Evolutionary conservation across 2,888 invertebrate species (phyloP).

Genomic region (Buathra laborator): DNA sequence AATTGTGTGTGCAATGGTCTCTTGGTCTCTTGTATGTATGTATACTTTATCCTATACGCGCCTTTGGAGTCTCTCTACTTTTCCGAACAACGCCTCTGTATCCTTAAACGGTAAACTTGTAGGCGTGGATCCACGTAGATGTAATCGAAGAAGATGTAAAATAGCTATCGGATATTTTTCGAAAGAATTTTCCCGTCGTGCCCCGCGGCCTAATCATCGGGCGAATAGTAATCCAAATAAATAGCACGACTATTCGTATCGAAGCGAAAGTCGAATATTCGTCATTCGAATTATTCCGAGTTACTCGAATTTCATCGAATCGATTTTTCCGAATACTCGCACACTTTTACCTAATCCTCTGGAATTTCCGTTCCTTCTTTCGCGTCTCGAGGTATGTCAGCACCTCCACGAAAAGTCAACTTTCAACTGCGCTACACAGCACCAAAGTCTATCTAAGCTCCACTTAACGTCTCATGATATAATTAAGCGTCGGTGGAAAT

Average conservation of each 20-base stretch:
- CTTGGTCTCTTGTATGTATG: conserved; percentile 24
- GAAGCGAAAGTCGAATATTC: too few species aligned
- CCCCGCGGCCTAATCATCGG: neutral
- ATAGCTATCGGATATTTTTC: conserved; percentile 7
- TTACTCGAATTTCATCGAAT: too few species aligned
- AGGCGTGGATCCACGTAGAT: conserved; percentile 36
- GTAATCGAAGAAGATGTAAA: conserved; percentile 59
- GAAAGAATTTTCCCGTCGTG: conserved; percentile 58
- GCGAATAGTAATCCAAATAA: too few species aligned
- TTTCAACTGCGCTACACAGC: conserved; percentile 15
- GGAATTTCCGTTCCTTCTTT: too few species aligned
- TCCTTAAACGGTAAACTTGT: neutral
- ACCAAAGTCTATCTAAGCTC: conserved; percentile 11
- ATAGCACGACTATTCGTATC: neutral
- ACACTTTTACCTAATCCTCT: too few species aligned
- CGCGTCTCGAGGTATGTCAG: neutral
- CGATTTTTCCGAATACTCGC: too few species aligned
- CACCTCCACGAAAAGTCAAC: conserved; percentile 58
- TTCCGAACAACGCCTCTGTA: too few species aligned
- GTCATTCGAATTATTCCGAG: too few species aligned
- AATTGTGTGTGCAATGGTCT: conserved; percentile 58
- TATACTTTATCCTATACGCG: neutral
- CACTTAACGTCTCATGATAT: conserved; percentile 56
- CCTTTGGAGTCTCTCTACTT: neutral
- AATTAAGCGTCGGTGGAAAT: conserved; percentile 52